Conservation (phyloP, 2,888 invertebrate species). For the Melieria crassipennis region DNA sequence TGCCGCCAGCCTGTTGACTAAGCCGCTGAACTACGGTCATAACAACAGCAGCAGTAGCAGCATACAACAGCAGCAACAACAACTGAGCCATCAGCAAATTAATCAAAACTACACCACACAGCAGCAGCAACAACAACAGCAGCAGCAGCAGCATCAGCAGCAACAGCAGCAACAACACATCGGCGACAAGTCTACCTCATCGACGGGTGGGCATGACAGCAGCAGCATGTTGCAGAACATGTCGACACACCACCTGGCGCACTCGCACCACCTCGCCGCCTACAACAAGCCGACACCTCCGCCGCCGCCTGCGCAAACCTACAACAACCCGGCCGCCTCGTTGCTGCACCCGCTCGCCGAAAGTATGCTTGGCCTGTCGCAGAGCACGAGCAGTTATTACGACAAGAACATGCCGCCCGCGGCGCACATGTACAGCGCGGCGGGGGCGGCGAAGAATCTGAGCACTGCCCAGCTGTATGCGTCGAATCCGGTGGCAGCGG, state of each 20-base stretch:
- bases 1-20: slow-evolving; percentile 41
- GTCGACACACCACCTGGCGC: slow-evolving; percentile 54
- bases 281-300: slow-evolving; percentile 60
- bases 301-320: slow-evolving; percentile 58
- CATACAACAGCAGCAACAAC: slow-evolving; percentile 38
- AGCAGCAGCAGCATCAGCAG: slow-evolving; percentile 41
- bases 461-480: slow-evolving; percentile 44
- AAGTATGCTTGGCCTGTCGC: slow-evolving; percentile 56
- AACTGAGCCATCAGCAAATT: slow-evolving; percentile 27
- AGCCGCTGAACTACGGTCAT: slow-evolving; percentile 41
- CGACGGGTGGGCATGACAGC: slow-evolving; percentile 34
- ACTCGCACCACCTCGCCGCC: slow-evolving; percentile 59
- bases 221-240: slow-evolving; percentile 52
- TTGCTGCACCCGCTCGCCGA: slow-evolving; percentile 59
- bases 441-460: slow-evolving; percentile 55
- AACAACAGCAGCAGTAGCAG: slow-evolving; percentile 32
- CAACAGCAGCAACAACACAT: slow-evolving; percentile 45
- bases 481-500: slow-evolving; percentile 34
- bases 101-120: slow-evolving; percentile 51
- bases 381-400: slow-evolving; percentile 64
- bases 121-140: slow-evolving; percentile 45
- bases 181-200: slow-evolving; percentile 33
- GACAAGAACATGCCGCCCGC: slow-evolving; percentile 72
- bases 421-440: slow-evolving; percentile 69
- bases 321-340: slow-evolving; percentile 55